Evolutionary conservation across 2,113 vertebrate genomes (phyloP), one percentile per base, ranked within the genome.

Genomic region (Sisor rabdophorus): DNA sequence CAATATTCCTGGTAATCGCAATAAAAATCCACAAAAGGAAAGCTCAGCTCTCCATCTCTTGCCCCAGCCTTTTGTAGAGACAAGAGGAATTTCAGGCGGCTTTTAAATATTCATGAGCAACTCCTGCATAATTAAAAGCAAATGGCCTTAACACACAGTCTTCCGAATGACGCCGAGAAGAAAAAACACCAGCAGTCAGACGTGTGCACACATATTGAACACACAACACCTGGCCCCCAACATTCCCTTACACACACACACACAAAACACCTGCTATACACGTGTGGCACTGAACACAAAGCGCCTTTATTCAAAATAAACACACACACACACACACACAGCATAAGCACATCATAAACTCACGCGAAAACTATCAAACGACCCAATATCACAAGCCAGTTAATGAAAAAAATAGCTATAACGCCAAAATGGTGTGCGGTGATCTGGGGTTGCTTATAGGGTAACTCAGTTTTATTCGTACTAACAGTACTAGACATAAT

Each of bases 101-200:
- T 74, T 85, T 92, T 89, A 91, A 92, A 91, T 89, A 91, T 91
- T 91, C 85, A 92, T 85, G 80, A 80, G 82, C 74, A 63, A 58
- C 84, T 81, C 87, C 88, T 92, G 84, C 85, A 92, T 91, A 89
- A 92, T 91, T 90, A 86, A 91, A 88, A 83, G 89, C 88, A 84
- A 87, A 87, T 84, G 88, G 86, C 86, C 77, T 84, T 80, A 3
- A 67, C 80, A 80, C 73, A 77, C 26, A 70, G 59, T 32, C 80
- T 77, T 82, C 80, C 83, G 85, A 82, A 47, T 80, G 80, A 84
- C 80, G 81, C 85, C 78, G 81, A 59, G 44, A 86, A 87, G 78
- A 55, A 81, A 78, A 83, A 81, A 83, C 40, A 1, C 79, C 77
- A 82, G 85, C 80, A 75, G 84, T 83, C n/a, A 26, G 58, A 75